Conservation (phyloP, 1,140 invertebrate species). For the Epicauta chinensis region DNA sequence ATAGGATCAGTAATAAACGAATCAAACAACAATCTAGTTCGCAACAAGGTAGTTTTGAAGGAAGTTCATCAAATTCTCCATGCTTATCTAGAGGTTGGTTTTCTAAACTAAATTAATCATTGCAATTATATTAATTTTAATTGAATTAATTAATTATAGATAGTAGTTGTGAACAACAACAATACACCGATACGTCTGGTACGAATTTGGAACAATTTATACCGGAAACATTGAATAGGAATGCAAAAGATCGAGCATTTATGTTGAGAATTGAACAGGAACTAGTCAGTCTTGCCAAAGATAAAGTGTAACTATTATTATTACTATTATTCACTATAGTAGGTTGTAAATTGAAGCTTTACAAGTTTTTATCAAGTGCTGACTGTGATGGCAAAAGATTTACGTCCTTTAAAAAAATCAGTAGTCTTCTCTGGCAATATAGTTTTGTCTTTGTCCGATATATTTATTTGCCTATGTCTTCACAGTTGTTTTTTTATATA, state of each 20-base stretch:
- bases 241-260: conserved; percentile 76
- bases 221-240: conserved; percentile 84
- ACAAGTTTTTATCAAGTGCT: too few species aligned
- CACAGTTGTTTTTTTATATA: too few species aligned
- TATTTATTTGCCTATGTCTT: too few species aligned
- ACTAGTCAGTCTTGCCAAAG: conserved; percentile 73
- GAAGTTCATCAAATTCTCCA: conserved; percentile 48
- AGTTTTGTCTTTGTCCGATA: too few species aligned
- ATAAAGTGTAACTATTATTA: conserved; percentile 60
- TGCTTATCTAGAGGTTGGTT: conserved; percentile 54
- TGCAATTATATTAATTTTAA: conserved; percentile 12
- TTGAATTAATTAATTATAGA: conserved; percentile 49
- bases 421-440: too few species aligned
- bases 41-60: conserved; percentile 56
- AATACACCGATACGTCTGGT: conserved; percentile 69
- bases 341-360: too few species aligned
- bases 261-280: conserved; percentile 85
- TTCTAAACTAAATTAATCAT: not conserved
- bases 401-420: too few species aligned
- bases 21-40: conserved; percentile 54
- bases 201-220: conserved; percentile 83
- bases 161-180: conserved; percentile 81
- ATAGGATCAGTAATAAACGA: conserved; percentile 43
- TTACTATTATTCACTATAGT: too few species aligned
- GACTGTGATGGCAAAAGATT: too few species aligned